Percentiles rank a stretch among this genome's conserved stretches.
Conservation (phyloP, 1,140 invertebrate species). For the Ruditapes philippinarum region DNA sequence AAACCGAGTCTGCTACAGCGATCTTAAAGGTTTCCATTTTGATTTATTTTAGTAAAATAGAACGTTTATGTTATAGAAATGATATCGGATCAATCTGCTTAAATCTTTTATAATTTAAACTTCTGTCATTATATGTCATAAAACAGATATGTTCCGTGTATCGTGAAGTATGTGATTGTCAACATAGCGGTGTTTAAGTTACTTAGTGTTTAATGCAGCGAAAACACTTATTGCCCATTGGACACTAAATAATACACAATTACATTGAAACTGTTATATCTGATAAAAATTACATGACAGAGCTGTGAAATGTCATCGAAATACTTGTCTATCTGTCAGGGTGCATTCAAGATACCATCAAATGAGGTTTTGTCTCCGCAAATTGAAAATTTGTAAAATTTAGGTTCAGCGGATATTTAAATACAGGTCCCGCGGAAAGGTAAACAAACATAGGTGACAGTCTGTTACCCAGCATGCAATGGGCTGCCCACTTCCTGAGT, state of each 20-base stretch:
- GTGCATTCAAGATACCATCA: conserved; percentile 44
- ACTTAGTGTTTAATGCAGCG: too few species aligned
- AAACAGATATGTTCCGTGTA: too few species aligned
- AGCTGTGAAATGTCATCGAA: conserved; percentile 28
- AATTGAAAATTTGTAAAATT: conserved; percentile 48
- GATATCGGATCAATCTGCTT: too few species aligned
- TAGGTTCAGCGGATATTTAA: conserved; percentile 50
- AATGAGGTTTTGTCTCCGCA: conserved; percentile 27
- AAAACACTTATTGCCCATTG: neutral
- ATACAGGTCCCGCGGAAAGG: conserved; percentile 57
- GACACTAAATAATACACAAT: conserved; percentile 4
- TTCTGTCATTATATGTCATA: too few species aligned
- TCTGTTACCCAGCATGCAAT: conserved; percentile 61
- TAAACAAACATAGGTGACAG: conserved; percentile 62
- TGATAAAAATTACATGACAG: conserved; percentile 39
- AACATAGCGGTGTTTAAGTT: too few species aligned
- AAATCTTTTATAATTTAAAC: too few species aligned
- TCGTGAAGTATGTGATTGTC: too few species aligned
- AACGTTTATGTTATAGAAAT: too few species aligned
- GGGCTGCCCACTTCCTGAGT: conserved; percentile 47
- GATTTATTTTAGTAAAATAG: too few species aligned
- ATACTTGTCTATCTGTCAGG: conserved; percentile 19
- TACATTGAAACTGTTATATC: conserved; percentile 16
- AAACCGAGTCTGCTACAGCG: too few species aligned
- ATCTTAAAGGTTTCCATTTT: too few species aligned